A percentile compares a stretch with the other conserved stretches of the same genome.
phyloP scores from a whole-genome alignment of 2,888 invertebrate species.

The Sphaerophoria rueppellii region DNA sequence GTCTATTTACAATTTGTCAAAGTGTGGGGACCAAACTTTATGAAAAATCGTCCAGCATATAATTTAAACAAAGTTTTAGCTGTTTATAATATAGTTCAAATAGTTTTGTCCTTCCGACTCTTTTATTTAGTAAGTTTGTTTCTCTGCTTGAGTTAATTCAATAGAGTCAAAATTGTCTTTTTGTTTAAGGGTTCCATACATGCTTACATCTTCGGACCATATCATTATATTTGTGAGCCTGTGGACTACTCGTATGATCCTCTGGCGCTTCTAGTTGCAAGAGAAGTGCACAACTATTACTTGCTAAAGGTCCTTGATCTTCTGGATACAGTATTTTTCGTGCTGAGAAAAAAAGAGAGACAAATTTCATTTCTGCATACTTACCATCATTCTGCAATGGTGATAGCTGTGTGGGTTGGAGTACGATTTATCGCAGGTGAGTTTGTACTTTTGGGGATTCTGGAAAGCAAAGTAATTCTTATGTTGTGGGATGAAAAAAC shows the following conservation, averaged over 20 bases:
- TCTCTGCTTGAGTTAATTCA: neutral
- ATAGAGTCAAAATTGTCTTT: neutral
- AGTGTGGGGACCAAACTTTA: slow-evolving; percentile 41
- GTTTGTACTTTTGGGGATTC: neutral
- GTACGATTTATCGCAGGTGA: slow-evolving; percentile 88
- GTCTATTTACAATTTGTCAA: slow-evolving; percentile 26
- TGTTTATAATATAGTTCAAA: slow-evolving; percentile 35
- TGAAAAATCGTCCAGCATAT: slow-evolving; percentile 45
- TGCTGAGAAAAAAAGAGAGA: slow-evolving; percentile 91
- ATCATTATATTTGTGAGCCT: slow-evolving; percentile 38
- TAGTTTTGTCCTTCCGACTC: slow-evolving; percentile 12
- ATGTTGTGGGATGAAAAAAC: too few species aligned
- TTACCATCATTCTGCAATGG: slow-evolving; percentile 91
- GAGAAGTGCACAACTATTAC: slow-evolving; percentile 41
- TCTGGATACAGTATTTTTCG: slow-evolving; percentile 91
- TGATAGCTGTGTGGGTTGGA: slow-evolving; percentile 88
- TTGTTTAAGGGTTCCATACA: slow-evolving; percentile 17
- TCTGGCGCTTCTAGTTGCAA: slow-evolving; percentile 15
- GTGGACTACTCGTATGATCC: slow-evolving; percentile 32
- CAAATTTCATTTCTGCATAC: slow-evolving; percentile 93
- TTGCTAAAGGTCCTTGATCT: slow-evolving; percentile 86
- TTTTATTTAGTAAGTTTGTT: slow-evolving; percentile 26
- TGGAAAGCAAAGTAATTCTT: too few species aligned
- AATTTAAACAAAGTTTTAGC: slow-evolving; percentile 23
- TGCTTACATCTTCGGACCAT: slow-evolving; percentile 32